These are phyloP conservation scores for Myxocyprinus asiaticus DNA, from an alignment of 2,113 vertebrate species.

Conservation along the genomic window DNA sequence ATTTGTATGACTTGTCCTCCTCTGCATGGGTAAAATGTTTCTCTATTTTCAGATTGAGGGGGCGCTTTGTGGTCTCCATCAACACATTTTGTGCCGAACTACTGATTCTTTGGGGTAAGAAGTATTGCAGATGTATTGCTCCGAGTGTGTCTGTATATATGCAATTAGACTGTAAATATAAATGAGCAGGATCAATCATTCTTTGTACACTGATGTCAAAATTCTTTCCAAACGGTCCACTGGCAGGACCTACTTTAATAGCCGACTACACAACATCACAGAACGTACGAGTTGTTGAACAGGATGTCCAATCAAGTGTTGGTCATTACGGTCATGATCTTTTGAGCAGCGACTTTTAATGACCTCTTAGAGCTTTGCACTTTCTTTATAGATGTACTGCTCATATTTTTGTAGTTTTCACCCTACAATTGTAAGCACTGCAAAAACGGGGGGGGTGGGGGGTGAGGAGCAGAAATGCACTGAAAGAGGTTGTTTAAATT, in stretches of 20 bases:
- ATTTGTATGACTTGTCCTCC: background rate
- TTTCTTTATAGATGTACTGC: constrained; percentile 39
- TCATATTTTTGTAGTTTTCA: constrained; percentile 49
- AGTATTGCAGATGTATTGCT: constrained; percentile 28
- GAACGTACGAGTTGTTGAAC: constrained; percentile 7
- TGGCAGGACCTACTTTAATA: constrained; percentile 32
- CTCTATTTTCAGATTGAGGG: background rate
- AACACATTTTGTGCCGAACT: constrained; percentile 9
- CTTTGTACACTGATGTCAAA: constrained; percentile 55
- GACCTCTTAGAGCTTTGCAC: constrained; percentile 42
- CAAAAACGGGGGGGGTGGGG: constrained; percentile 6
- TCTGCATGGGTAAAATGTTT: background rate
- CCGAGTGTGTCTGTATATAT: constrained; percentile 45
- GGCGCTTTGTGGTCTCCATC: constrained; percentile 11
- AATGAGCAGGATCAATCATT: constrained; percentile 35
- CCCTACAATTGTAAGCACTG: constrained; percentile 48
- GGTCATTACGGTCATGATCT: constrained; percentile 2
- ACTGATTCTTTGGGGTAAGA: constrained; percentile 20
- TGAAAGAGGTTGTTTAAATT: constrained; percentile 10
- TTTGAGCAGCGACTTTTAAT: constrained; percentile 2
- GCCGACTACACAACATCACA: constrained; percentile 4
- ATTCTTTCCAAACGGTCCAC: constrained; percentile 38
- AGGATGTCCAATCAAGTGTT: constrained; percentile 7
- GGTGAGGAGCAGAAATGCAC: constrained; percentile 4
- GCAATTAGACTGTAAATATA: constrained; percentile 53